These are phyloP conservation scores for Todus mexicanus DNA, from an alignment of 2,797 vertebrate genomes.

Conservation along the genomic window DNA sequence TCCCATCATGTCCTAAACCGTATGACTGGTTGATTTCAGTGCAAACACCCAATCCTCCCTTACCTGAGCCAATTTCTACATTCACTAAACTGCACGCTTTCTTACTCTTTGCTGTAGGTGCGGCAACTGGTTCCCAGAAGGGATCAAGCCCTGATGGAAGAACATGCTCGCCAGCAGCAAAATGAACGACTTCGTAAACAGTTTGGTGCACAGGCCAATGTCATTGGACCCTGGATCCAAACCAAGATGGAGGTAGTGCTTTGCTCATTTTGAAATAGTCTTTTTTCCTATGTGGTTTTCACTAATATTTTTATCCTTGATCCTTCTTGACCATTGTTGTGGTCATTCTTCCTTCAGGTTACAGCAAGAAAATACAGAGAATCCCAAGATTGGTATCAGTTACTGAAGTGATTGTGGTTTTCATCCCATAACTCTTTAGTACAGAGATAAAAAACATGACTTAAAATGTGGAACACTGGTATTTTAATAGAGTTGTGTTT, in stretches of 20 bases:
- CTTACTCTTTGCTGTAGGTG: conserved; percentile 75
- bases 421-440: not conserved
- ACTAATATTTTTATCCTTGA: not conserved
- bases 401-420: not conserved
- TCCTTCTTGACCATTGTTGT: not conserved
- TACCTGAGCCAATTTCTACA: not conserved
- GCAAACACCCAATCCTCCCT: not conserved
- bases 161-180: conserved; percentile 94
- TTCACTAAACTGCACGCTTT: not conserved
- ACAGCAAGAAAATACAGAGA: not conserved
- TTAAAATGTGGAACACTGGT: not conserved
- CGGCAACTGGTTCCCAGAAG: conserved; percentile 93
- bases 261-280: not conserved
- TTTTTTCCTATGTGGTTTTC: not conserved
- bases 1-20: not conserved
- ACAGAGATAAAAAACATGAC: not conserved
- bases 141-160: conserved; percentile 95
- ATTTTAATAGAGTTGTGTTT: not conserved
- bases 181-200: conserved; percentile 94
- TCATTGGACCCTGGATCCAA: conserved; percentile 98
- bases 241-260: conserved; percentile 93
- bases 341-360: not conserved
- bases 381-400: not conserved
- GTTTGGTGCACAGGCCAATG: conserved; percentile 94
- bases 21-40: not conserved